Conservation (phyloP, 2,797 vertebrate species). For the Salmo trutta region DNA sequence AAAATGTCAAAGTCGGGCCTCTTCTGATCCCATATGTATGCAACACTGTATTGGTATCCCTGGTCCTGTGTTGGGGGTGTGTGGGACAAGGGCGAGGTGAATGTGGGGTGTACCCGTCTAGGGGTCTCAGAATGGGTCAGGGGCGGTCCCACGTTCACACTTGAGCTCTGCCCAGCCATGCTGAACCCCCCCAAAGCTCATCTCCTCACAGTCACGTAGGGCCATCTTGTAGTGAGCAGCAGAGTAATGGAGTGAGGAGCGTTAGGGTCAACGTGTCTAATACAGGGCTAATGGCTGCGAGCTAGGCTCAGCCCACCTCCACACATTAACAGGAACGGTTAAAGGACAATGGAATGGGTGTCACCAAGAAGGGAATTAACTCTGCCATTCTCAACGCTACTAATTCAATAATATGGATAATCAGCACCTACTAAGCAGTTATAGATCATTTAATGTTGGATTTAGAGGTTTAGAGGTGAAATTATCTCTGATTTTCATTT, state of each 20-base stretch:
- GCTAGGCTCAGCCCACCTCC: slow-evolving; percentile 58
- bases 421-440: slow-evolving; percentile 10
- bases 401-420: slow-evolving; percentile 33
- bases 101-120: slow-evolving; percentile 35
- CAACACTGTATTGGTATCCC: slow-evolving; percentile 27
- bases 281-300: slow-evolving; percentile 64
- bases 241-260: slow-evolving; percentile 74
- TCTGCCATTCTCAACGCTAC: slow-evolving; percentile 28
- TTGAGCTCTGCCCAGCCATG: slow-evolving; percentile 78
- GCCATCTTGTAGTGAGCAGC: slow-evolving; percentile 46
- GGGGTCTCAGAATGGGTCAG: slow-evolving; percentile 66
- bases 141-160: slow-evolving; percentile 77
- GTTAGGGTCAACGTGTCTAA: slow-evolving; percentile 73
- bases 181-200: slow-evolving; percentile 62
- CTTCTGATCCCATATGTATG: slow-evolving; percentile 27
- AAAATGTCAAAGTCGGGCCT: neutral
- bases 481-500: neutral
- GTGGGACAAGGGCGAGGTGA: slow-evolving; percentile 34
- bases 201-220: slow-evolving; percentile 39
- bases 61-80: slow-evolving; percentile 6
- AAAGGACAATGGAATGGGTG: slow-evolving; percentile 55
- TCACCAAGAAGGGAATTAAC: slow-evolving; percentile 39
- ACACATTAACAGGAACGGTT: slow-evolving; percentile 56
- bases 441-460: neutral
- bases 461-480: neutral